Conservation (phyloP, 2,888 invertebrate genomes). For the Orthosia gracilis region DNA sequence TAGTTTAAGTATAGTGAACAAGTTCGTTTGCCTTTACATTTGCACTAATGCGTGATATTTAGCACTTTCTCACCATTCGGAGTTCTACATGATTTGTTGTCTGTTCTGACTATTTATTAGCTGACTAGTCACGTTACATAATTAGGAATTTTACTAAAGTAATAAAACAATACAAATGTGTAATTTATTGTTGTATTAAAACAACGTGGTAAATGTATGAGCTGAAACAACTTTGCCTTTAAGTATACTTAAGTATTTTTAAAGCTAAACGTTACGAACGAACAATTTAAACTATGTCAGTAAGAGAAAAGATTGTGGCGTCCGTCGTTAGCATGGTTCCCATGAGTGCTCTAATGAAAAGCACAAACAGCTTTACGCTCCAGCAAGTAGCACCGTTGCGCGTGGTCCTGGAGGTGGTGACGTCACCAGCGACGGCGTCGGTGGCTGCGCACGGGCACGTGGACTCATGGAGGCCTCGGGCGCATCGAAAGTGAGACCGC, state of each 20-base stretch:
- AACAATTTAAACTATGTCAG: conserved; percentile 69
- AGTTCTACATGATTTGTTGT: conserved; percentile 46
- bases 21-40: conserved; percentile 77
- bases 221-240: conserved; percentile 27
- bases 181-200: conserved; percentile 1
- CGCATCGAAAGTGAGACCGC: conserved; percentile 90
- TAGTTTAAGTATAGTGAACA: conserved; percentile 56
- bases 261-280: conserved; percentile 27
- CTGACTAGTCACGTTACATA: conserved; percentile 16
- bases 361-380: conserved; percentile 84
- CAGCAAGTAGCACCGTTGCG: conserved; percentile 78
- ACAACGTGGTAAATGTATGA: conserved; percentile 4
- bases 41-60: conserved; percentile 83
- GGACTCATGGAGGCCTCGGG: conserved; percentile 85
- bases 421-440: conserved; percentile 83
- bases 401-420: conserved; percentile 82
- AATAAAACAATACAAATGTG: neutral
- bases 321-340: conserved; percentile 79
- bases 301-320: conserved; percentile 70
- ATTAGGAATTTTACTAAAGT: conserved; percentile 1
- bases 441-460: conserved; percentile 86
- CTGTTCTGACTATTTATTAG: neutral
- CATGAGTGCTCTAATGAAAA: conserved; percentile 84
- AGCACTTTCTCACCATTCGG: conserved; percentile 82
- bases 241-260: conserved; percentile 12